phyloP scores from a whole-genome alignment of 2,113 vertebrate species.

The Alligator sinensis region DNA sequence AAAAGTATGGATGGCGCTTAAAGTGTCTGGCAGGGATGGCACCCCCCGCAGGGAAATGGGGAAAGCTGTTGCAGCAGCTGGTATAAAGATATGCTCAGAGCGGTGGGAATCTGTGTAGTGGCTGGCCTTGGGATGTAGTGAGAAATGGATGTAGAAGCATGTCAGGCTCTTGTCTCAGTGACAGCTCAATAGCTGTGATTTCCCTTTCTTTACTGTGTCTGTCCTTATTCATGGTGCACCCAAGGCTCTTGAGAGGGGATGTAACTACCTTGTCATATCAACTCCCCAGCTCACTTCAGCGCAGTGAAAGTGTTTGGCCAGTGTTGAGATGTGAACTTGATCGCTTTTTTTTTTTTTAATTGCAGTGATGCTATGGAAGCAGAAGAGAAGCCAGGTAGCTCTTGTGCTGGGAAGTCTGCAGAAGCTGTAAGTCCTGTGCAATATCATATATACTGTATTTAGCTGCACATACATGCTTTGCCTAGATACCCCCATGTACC shows the following conservation, averaged over 20 bases:
- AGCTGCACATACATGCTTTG: fast-evolving
- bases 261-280: background rate
- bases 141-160: background rate
- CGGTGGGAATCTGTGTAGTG: background rate
- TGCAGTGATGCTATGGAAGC: slow-evolving; percentile 97
- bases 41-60: background rate
- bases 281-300: background rate
- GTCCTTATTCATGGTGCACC: background rate
- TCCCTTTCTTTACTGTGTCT: background rate
- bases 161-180: background rate
- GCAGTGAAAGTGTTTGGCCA: background rate
- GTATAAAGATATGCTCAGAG: background rate
- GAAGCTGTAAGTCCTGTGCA: slow-evolving; percentile 84
- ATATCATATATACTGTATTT: background rate
- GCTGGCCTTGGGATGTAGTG: background rate
- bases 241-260: background rate
- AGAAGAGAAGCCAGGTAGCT: slow-evolving; percentile 90
- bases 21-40: background rate
- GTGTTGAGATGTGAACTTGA: background rate
- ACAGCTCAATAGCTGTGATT: background rate
- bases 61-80: background rate
- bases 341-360: slow-evolving; percentile 48
- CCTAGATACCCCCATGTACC: background rate
- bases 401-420: slow-evolving; percentile 83
- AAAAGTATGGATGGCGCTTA: background rate